These are phyloP conservation scores for Maccullochella peelii DNA, from an alignment of 2,113 vertebrate genomes.

Conservation along the genomic window DNA sequence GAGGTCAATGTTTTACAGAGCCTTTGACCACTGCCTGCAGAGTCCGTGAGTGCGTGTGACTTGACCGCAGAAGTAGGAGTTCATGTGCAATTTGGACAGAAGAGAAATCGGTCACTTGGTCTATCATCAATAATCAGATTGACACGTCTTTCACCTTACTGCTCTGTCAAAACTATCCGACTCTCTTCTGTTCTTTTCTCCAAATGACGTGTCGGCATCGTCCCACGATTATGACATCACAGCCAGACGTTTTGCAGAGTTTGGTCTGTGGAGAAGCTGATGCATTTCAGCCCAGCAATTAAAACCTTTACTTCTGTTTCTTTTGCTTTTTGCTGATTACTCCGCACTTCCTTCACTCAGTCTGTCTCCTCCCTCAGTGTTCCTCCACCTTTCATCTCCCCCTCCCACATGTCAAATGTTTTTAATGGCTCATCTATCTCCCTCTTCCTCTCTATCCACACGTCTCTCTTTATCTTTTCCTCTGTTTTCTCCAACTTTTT, in stretches of 20 bases:
- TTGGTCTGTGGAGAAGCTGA: not conserved
- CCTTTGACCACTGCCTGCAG: slow-evolving; percentile 64
- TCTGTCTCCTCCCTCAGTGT: not conserved
- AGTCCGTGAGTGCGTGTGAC: slow-evolving; percentile 15
- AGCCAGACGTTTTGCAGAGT: slow-evolving; percentile 11
- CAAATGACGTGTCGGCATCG: not conserved
- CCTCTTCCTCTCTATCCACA: not conserved
- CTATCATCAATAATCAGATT: not conserved
- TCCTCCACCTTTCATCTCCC: slow-evolving; percentile 10
- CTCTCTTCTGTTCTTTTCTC: not conserved
- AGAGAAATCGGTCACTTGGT: not conserved
- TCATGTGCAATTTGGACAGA: not conserved
- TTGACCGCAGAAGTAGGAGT: not conserved
- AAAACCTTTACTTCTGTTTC: not conserved
- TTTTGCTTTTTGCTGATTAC: not conserved
- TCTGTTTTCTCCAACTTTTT: not conserved
- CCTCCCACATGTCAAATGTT: slow-evolving; percentile 4
- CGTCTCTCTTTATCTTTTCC: not conserved
- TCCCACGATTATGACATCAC: slow-evolving; percentile 56
- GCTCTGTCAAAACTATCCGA: accelerated
- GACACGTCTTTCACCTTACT: not conserved
- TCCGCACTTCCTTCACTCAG: not conserved
- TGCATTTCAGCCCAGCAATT: not conserved
- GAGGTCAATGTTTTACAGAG: slow-evolving; percentile 71
- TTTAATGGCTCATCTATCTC: not conserved